These are phyloP conservation scores for Incurvaria masculella DNA, from an alignment of 2,888 invertebrate species.

Conservation along the genomic window DNA sequence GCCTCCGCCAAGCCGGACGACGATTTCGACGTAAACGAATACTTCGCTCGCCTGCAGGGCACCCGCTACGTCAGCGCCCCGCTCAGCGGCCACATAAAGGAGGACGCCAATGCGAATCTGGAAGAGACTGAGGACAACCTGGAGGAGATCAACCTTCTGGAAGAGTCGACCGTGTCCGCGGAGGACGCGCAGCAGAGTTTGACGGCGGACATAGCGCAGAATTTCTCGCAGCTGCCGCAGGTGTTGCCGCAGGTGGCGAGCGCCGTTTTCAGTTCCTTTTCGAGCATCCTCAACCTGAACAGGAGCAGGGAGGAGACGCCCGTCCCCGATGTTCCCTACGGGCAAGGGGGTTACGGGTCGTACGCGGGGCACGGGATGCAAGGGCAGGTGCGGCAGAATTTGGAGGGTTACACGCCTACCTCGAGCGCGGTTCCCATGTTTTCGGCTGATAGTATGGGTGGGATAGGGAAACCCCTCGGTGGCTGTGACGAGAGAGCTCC, in stretches of 20 bases:
- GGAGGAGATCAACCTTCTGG: conserved; percentile 42
- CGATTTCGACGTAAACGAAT: conserved; percentile 50
- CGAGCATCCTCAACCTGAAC: conserved; percentile 42
- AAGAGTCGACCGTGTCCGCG: conserved; percentile 21
- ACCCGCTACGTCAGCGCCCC: conserved; percentile 46
- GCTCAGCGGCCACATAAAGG: conserved; percentile 34
- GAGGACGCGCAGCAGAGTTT: conserved; percentile 33
- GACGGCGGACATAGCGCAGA: conserved; percentile 50
- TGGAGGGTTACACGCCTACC: background rate
- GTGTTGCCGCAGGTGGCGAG: conserved; percentile 60
- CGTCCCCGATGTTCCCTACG: conserved; percentile 10
- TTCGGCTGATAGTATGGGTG: background rate
- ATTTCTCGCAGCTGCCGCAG: conserved; percentile 55
- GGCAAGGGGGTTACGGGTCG: background rate
- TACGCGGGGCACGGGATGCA: background rate
- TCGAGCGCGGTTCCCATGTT: background rate
- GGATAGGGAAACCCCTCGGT: background rate
- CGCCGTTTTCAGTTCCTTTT: conserved; percentile 62
- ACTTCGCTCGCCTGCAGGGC: conserved; percentile 45
- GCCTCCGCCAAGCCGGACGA: conserved; percentile 32
- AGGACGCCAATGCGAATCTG: conserved; percentile 49
- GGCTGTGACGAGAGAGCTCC: background rate
- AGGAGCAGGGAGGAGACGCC: conserved; percentile 39
- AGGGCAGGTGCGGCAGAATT: background rate
- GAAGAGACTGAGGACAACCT: conserved; percentile 38